Evolutionary conservation across 2,888 invertebrate species (phyloP).

Genomic region (Pristionchus mayeri): DNA sequence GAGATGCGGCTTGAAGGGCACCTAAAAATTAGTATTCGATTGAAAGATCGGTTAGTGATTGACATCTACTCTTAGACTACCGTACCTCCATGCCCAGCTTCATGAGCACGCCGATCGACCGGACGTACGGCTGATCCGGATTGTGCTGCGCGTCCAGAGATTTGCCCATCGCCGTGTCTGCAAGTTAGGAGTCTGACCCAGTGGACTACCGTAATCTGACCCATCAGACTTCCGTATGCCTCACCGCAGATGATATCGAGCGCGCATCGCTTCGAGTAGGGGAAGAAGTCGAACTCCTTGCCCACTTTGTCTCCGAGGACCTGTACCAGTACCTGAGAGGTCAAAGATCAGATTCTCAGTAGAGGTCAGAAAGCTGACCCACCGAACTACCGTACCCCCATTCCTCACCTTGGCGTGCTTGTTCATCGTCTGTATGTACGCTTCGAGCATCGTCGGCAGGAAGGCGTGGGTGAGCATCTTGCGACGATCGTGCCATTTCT

Average conservation of each 20-base stretch:
- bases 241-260: conserved; percentile 76
- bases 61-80: too few species aligned
- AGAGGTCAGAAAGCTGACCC: too few species aligned
- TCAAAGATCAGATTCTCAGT: neutral
- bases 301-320: conserved; percentile 65
- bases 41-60: too few species aligned
- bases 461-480: conserved; percentile 46
- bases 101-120: neutral
- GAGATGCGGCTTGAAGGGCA: conserved; percentile 8
- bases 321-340: conserved; percentile 65
- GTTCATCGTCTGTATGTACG: conserved; percentile 25
- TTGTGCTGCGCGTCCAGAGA: conserved; percentile 22
- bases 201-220: neutral
- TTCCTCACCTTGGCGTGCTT: conserved; percentile 31
- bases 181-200: neutral
- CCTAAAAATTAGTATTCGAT: neutral
- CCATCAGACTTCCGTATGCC: too few species aligned
- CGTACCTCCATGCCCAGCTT: neutral
- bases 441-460: neutral
- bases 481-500: conserved; percentile 32
- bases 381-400: too few species aligned
- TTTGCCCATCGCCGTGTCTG: conserved; percentile 47
- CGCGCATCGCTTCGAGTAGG: conserved; percentile 78
- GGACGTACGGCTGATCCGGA: conserved; percentile 38
- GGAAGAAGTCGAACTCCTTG: conserved; percentile 77